These are phyloP conservation scores for Callyntrura guangdongensis DNA, from an alignment of 2,888 invertebrate genomes.

Conservation along the genomic window DNA sequence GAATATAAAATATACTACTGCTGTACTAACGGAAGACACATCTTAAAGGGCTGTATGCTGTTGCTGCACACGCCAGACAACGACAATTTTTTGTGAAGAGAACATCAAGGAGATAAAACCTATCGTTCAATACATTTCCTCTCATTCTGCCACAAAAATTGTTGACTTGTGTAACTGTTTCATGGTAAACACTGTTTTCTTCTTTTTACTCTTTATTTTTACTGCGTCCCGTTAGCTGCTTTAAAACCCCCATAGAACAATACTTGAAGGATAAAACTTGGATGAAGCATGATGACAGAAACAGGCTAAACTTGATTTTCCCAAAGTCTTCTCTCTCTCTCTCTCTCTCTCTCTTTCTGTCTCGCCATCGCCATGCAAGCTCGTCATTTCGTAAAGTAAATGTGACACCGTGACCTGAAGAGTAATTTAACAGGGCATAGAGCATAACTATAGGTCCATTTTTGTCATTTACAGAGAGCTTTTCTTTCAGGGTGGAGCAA, in stretches of 20 bases:
- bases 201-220: too few relatives aligned
- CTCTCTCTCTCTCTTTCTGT: too few relatives aligned
- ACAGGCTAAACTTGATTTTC: neutral
- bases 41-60: too few relatives aligned
- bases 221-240: neutral
- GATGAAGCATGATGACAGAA: slow-evolving; percentile 15
- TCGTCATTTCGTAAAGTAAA: neutral
- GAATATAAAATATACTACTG: too few relatives aligned
- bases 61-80: too few relatives aligned
- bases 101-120: too few relatives aligned
- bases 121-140: neutral
- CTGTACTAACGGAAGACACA: too few relatives aligned
- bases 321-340: too few relatives aligned
- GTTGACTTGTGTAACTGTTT: neutral
- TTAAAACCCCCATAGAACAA: neutral
- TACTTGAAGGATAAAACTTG: neutral
- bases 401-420: slow-evolving; percentile 14
- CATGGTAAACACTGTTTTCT: neutral
- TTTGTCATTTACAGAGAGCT: neutral
- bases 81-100: too few relatives aligned
- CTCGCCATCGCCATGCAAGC: neutral
- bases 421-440: slow-evolving; percentile 11
- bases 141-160: too few relatives aligned
- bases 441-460: neutral
- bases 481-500: neutral